Percentiles rank a stretch among this genome's conserved stretches.
phyloP scores from a whole-genome alignment of 2,113 vertebrate species.

The Megaleporinus macrocephalus region DNA sequence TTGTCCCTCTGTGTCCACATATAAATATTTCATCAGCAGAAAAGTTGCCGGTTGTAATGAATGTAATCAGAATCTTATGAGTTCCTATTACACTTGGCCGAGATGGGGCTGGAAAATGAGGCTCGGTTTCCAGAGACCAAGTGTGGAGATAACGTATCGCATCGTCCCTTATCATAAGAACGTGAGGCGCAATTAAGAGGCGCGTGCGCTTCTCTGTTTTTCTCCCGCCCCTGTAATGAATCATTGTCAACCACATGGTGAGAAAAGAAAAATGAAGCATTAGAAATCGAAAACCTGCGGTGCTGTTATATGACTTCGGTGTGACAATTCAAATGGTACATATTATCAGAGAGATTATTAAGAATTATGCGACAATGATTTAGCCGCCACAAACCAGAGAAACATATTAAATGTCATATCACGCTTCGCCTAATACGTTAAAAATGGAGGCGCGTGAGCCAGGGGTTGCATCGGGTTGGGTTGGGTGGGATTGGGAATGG shows the following conservation, averaged over 20 bases:
- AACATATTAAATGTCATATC: slow-evolving; percentile 40
- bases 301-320: slow-evolving; percentile 51
- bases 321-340: slow-evolving; percentile 58
- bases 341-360: slow-evolving; percentile 53
- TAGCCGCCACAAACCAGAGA: slow-evolving; percentile 33
- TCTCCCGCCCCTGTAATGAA: slow-evolving; percentile 47
- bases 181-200: slow-evolving; percentile 47
- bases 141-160: slow-evolving; percentile 31
- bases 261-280: slow-evolving; percentile 24
- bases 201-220: slow-evolving; percentile 34
- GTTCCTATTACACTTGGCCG: not conserved
- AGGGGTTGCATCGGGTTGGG: no score
- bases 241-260: slow-evolving; percentile 56
- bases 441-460: slow-evolving; percentile 17
- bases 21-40: slow-evolving; percentile 7
- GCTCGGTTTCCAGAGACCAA: slow-evolving; percentile 22
- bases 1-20: not conserved
- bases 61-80: slow-evolving; percentile 24
- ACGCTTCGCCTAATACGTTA: slow-evolving; percentile 40
- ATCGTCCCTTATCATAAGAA: slow-evolving; percentile 32
- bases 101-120: not conserved
- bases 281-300: slow-evolving; percentile 40
- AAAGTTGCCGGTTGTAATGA: slow-evolving; percentile 21
- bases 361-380: slow-evolving; percentile 57
- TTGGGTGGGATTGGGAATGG: slow-evolving; percentile 23